Base-by-base conservation (phyloP, 1,140 invertebrate genomes). In the Bicyclus anynana region DNA sequence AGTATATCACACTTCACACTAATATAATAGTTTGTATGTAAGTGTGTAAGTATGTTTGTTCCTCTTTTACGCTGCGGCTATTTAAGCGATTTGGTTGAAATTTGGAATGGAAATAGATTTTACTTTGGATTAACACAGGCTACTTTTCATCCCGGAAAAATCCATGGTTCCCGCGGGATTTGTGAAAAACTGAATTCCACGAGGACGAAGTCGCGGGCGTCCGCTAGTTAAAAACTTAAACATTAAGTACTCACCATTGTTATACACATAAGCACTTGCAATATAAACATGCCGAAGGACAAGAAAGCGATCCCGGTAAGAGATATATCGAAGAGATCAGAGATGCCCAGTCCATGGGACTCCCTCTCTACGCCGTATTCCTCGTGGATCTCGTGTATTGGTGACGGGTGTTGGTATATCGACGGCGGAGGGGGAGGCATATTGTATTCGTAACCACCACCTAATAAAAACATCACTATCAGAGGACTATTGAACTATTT, bases 251-350 rank as follows among this genome's bases (percentile, higher is more conserved):
- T 85, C 82, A 93, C 92, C 83, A 90, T 89, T 44, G 90, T 90
- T 18, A 93, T 92, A 74, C 92, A 92, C 92, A 95, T 93, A 0
- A 94, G 85, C 4, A 95, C 89, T 73, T 95, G 94, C 26, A 95
- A 82, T 2, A 94, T 89, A 58, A 95, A 95, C 76, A 94, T 91
- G 35, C 93, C 93, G 71, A 95, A 95, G 0, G 94, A 93, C n/a
- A 95, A 69, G 67, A 94, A 95, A 0, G 94, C 94, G 6, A 95
- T 88, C 0, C 94, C 94, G 0, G 94, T 95, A 0, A 95, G 86
- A 0, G 94, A 94, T 38, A 95, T 92, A 56, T 95, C 94, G 33
- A 95, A 95, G 23, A 95, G 89, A 60, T 95, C 94, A 21, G 91
- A 91, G 7, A 95, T 72, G 0, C 91, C 91, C 10, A 95, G 74